A percentile compares a stretch with the other conserved stretches of the same genome.
Conservation (phyloP, 2,797 vertebrate genomes). For the Pygocentrus nattereri region DNA sequence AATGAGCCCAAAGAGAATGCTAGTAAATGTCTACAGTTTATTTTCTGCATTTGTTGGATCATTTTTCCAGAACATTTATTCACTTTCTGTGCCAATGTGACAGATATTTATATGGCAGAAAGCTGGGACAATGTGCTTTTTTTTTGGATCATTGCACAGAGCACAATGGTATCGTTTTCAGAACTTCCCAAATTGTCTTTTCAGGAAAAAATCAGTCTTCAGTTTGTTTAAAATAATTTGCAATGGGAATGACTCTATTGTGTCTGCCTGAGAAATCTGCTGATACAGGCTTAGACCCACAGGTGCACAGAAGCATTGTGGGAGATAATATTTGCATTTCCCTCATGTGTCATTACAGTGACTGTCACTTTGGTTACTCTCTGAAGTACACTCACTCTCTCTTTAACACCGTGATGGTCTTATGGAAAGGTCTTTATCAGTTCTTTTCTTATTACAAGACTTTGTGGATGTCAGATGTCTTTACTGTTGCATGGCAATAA, state of each 20-base stretch:
- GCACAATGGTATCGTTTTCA: background rate
- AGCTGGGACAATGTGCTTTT: background rate
- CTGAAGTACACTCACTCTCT: background rate
- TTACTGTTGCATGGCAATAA: no score
- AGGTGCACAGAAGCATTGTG: conserved; percentile 1
- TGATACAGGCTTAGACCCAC: background rate
- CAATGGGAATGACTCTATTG: background rate
- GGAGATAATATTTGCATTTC: background rate
- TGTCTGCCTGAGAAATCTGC: background rate
- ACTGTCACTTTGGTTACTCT: background rate
- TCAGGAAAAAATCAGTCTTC: conserved; percentile 3
- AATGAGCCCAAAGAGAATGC: no score
- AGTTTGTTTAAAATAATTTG: background rate
- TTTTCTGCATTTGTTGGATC: background rate
- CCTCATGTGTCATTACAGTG: background rate
- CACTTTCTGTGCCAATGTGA: background rate
- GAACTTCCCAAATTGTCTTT: background rate
- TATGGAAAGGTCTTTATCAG: background rate
- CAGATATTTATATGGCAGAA: background rate
- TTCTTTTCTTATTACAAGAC: background rate
- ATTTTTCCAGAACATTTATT: background rate
- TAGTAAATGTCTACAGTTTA: no score
- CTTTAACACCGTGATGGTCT: background rate
- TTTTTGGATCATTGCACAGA: background rate
- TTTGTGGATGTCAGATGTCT: no score